Base-by-base conservation (phyloP, 2,888 invertebrate genomes). In the Sipha maydis region DNA sequence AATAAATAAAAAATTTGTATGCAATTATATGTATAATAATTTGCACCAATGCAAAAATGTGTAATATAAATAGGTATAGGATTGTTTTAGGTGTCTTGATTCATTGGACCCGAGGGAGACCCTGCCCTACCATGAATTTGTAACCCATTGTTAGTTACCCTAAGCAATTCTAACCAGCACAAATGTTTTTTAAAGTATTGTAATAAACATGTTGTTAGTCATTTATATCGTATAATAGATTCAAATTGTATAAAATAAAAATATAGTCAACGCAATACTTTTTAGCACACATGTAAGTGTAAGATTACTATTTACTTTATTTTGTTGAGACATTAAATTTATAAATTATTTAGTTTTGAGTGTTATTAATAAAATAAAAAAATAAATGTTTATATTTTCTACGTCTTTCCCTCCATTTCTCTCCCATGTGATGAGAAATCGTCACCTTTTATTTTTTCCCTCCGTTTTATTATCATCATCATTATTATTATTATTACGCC, bases 251-350 rank as follows among this genome's bases (percentile, higher is more conserved):
- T 76, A 34, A 5, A 77, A 77, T 77, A 56, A 41, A 80, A 75
- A 73, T 78, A 86, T 88, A 88, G 88, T 88, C 88, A 82, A 61
- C 48, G 82, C 88, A 88, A 88, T 88, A 88, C 82, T 75, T 79
- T 88, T 82, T 88, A 88, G 88, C 88, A 88, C 88, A 88, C 82
- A 75, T 54, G 69, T 82, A 80, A 75, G 88, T 88, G 88, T 88
- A 88, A 76, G 31, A 82, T 88, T 88, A 88, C 88, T 88, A 88
- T 88, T 88, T 88, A 88, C 80, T 73, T 88, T 88, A 88, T 88
- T 88, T 88, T 88, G 88, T 88, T 88, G 88, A 88, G 82, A 88
- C 75, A 88, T 88, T 88, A 82, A 82, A 88, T 88, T 88, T 88
- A 88, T 88, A 88, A 88, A 88, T 82, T 88, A 88, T 88, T 88